phyloP scores from a whole-genome alignment of 2,888 invertebrate genomes.

The Chouioia cunea region DNA sequence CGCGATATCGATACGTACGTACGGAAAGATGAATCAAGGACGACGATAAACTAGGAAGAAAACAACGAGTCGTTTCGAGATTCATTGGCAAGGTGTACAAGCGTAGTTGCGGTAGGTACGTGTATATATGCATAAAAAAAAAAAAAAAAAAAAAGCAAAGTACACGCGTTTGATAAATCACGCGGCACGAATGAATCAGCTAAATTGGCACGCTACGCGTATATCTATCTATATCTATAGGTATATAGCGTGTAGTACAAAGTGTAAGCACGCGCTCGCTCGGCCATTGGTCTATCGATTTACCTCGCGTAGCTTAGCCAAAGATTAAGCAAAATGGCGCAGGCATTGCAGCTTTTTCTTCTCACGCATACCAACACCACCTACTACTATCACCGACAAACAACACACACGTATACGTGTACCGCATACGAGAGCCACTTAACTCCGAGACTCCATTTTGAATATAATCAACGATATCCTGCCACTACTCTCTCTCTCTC shows the following conservation, averaged over 20 bases:
- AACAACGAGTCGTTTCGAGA: too few species aligned
- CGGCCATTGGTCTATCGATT: slow-evolving; percentile 65
- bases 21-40: too few species aligned
- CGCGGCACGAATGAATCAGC: slow-evolving; percentile 65
- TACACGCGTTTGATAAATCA: slow-evolving; percentile 53
- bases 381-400: neutral
- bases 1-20: too few species aligned
- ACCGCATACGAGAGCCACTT: slow-evolving; percentile 16
- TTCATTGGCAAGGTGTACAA: too few species aligned
- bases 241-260: neutral
- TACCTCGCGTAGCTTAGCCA: too few species aligned
- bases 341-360: slow-evolving; percentile 45
- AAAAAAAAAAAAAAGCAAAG: neutral
- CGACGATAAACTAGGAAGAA: too few species aligned
- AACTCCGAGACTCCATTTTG: too few species aligned
- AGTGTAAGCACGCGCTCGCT: slow-evolving; percentile 48
- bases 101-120: too few species aligned
- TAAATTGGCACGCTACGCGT: slow-evolving; percentile 64
- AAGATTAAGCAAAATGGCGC: slow-evolving; percentile 56
- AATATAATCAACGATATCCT: slow-evolving; percentile 23
- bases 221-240: slow-evolving; percentile 51
- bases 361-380: slow-evolving; percentile 37
- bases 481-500: neutral
- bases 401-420: neutral
- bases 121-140: too few species aligned